phyloP scores from a whole-genome alignment of 2,797 vertebrate species.

The Coccyzus lansbergi region DNA sequence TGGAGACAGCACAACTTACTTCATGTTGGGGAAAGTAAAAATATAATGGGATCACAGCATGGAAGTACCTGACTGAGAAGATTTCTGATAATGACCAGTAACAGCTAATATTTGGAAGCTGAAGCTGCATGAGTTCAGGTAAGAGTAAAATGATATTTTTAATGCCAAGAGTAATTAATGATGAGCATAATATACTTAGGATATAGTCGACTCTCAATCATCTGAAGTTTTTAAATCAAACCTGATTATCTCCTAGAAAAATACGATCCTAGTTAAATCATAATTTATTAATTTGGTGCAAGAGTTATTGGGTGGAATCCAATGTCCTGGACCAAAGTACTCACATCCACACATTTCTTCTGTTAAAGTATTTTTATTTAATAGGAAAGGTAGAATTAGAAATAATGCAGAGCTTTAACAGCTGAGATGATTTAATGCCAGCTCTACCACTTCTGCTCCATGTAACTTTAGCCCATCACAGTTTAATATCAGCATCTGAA shows the following conservation, averaged over 20 bases:
- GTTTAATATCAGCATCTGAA: neutral
- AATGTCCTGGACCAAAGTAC: constrained; percentile 38
- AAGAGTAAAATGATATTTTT: constrained; percentile 32
- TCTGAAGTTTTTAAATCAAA: constrained; percentile 69
- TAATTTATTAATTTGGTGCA: constrained; percentile 55
- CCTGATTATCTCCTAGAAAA: constrained; percentile 54
- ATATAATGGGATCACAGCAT: neutral
- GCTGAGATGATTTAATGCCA: neutral
- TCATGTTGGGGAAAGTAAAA: neutral
- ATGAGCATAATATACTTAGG: constrained; percentile 40
- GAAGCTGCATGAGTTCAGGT: neutral
- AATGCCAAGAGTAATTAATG: constrained; percentile 41
- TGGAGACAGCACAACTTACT: neutral
- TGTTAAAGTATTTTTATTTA: constrained; percentile 40
- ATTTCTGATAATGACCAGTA: neutral
- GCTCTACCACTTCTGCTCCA: neutral
- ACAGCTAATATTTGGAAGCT: neutral
- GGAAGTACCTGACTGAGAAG: neutral
- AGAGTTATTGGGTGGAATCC: constrained; percentile 59
- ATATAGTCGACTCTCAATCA: constrained; percentile 46
- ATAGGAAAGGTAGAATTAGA: constrained; percentile 39
- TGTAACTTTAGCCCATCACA: neutral
- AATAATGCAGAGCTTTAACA: neutral
- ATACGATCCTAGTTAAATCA: constrained; percentile 41
- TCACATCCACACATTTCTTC: constrained; percentile 13